Percentiles rank a stretch among this genome's conserved stretches.
Conservation (phyloP, 2,113 vertebrate genomes). For the Calyptomena viridis region DNA sequence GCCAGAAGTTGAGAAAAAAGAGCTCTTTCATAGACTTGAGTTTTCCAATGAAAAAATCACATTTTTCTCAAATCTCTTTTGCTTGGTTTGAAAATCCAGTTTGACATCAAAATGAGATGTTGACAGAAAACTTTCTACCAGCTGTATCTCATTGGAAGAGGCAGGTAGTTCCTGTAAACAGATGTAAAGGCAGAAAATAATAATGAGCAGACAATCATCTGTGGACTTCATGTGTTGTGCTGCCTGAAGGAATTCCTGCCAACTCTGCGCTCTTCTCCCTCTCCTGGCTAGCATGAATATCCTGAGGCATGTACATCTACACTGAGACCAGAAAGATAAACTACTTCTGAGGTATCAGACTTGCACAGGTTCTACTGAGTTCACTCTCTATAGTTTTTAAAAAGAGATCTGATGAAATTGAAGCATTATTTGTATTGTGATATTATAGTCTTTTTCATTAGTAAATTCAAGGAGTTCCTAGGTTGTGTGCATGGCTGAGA, state of each 20-base stretch:
- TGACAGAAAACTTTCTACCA: background rate
- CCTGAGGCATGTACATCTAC: background rate
- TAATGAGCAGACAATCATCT: background rate
- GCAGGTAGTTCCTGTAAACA: background rate
- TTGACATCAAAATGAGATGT: background rate
- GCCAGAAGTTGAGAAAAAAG: background rate
- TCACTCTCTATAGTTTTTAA: background rate
- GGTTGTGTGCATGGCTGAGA: background rate
- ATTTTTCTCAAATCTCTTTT: background rate
- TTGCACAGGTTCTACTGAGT: background rate
- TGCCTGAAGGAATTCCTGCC: background rate
- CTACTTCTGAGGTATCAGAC: background rate
- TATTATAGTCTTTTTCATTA: background rate
- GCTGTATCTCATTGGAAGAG: background rate
- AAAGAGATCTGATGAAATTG: background rate
- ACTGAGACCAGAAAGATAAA: background rate
- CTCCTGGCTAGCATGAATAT: background rate
- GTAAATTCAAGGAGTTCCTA: background rate
- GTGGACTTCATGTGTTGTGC: background rate
- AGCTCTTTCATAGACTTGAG: background rate
- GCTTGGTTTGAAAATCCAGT: background rate
- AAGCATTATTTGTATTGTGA: background rate
- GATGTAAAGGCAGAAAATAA: background rate
- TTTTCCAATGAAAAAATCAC: background rate
- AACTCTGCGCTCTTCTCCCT: background rate